Conservation (phyloP, 2,888 invertebrate genomes). For the Pediacus dermestoides region DNA sequence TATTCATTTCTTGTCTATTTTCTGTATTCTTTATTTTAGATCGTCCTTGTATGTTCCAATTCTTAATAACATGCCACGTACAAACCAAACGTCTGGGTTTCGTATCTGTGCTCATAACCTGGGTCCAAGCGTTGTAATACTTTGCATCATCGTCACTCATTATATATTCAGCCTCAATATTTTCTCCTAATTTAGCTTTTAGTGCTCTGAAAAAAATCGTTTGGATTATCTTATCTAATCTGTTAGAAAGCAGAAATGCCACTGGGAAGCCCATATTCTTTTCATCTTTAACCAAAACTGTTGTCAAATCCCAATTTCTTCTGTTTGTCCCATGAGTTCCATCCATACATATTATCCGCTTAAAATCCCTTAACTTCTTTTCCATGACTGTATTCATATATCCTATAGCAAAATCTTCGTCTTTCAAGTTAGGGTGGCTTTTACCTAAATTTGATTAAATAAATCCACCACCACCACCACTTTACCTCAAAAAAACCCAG, state of each 20-base stretch:
- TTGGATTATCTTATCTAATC: slow-evolving; percentile 22
- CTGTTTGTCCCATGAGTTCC: slow-evolving; percentile 22
- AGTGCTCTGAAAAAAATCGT: slow-evolving; percentile 25
- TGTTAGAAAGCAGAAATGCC: slow-evolving; percentile 21
- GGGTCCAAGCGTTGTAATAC: slow-evolving; percentile 20
- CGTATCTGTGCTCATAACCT: slow-evolving; percentile 13
- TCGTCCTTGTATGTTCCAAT: slow-evolving; percentile 24
- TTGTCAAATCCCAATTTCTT: slow-evolving; percentile 20
- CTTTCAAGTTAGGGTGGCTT: slow-evolving; percentile 15
- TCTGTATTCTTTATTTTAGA: slow-evolving; percentile 17
- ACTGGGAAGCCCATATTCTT: slow-evolving; percentile 20
- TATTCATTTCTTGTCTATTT: slow-evolving; percentile 18
- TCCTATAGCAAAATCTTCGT: slow-evolving; percentile 19
- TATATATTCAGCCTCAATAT: slow-evolving; percentile 16
- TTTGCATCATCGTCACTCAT: slow-evolving; percentile 25
- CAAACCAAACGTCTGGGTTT: slow-evolving; percentile 19
- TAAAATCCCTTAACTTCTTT: slow-evolving; percentile 17
- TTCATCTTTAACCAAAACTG: slow-evolving; percentile 20
- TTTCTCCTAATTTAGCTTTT: slow-evolving; percentile 12
- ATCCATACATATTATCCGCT: slow-evolving; percentile 17
- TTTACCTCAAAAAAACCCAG: neutral
- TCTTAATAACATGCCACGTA: slow-evolving; percentile 23
- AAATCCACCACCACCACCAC: neutral
- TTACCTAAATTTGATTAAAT: slow-evolving; percentile 7
- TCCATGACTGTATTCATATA: slow-evolving; percentile 21